phyloP scores from a whole-genome alignment of 2,113 vertebrate genomes.

The Peromyscus leucopus region DNA sequence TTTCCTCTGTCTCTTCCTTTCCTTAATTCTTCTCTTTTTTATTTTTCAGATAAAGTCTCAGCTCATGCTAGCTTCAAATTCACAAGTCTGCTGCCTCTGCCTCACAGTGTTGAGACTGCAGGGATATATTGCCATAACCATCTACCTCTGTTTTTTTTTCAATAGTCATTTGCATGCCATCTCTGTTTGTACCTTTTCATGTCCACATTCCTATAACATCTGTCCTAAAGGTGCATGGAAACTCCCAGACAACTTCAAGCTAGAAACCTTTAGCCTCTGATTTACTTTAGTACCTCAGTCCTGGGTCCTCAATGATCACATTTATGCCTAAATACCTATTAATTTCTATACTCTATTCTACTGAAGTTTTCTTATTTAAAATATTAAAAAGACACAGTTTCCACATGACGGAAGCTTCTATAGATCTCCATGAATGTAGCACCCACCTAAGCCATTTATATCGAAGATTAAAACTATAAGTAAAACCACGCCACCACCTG shows the following conservation, averaged over 20 bases:
- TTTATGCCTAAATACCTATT: not conserved
- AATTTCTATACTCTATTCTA: not conserved
- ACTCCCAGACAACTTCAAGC: not conserved
- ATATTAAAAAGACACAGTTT: not conserved
- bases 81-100: not conserved
- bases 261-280: not conserved
- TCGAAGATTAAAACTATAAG: not conserved
- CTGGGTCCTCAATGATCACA: not conserved
- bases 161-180: not conserved
- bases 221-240: not conserved
- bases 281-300: constrained; percentile 34
- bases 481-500: not conserved
- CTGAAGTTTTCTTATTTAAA: constrained; percentile 6
- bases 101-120: not conserved
- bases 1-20: not conserved
- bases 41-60: not conserved
- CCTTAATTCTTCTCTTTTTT: not conserved
- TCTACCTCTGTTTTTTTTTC: not conserved
- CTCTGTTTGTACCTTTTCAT: not conserved
- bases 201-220: not conserved
- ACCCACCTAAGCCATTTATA: not conserved
- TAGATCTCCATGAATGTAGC: not conserved
- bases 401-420: not conserved
- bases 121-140: not conserved
- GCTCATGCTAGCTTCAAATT: not conserved